phyloP scores from a whole-genome alignment of 2,113 vertebrate genomes.

The Gobio gobio region DNA sequence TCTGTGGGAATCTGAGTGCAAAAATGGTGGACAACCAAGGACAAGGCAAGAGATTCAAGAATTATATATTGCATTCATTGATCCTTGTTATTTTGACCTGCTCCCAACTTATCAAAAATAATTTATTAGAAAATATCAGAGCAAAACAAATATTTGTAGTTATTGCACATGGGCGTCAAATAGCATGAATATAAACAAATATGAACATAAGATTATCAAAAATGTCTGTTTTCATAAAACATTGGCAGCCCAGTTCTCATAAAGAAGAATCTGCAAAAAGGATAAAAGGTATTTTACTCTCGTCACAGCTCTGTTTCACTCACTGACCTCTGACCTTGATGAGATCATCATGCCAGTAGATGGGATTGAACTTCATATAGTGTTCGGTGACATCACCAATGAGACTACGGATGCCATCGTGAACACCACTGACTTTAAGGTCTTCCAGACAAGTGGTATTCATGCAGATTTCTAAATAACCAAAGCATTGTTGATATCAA shows the following conservation, averaged over 20 bases:
- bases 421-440: constrained; percentile 71
- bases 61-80: neutral
- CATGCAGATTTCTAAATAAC: neutral
- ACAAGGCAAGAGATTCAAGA: constrained; percentile 53
- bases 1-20: constrained; percentile 48
- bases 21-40: constrained; percentile 56
- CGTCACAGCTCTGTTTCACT: constrained; percentile 58
- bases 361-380: constrained; percentile 60
- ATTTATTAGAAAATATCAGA: too few relatives aligned
- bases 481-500: neutral
- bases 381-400: constrained; percentile 71
- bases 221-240: neutral
- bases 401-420: constrained; percentile 71
- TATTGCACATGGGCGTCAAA: too few relatives aligned
- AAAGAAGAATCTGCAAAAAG: neutral
- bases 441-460: constrained; percentile 55
- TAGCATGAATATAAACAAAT: too few relatives aligned
- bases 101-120: neutral
- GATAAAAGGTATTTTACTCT: neutral
- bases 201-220: too few relatives aligned
- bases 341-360: constrained; percentile 55
- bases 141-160: too few relatives aligned
- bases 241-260: neutral
- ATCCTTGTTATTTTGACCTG: neutral
- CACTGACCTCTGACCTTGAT: constrained; percentile 63